These are phyloP conservation scores for Chlorospingus flavigularis DNA, from an alignment of 2,797 vertebrate species.

Conservation along the genomic window DNA sequence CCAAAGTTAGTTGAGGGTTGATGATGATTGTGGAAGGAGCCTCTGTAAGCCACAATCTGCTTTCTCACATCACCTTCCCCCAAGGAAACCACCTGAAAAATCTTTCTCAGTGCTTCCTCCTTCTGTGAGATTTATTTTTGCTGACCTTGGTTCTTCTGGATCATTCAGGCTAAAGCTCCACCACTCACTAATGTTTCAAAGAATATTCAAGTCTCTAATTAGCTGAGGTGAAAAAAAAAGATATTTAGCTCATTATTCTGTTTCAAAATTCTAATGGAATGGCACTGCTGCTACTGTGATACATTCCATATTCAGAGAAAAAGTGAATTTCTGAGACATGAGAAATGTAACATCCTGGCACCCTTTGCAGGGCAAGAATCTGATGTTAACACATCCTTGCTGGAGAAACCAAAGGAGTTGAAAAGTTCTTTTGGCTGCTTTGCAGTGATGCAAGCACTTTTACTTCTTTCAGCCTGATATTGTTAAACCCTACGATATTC, in stretches of 20 bases:
- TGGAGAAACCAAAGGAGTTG: fast-evolving
- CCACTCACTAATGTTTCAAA: background rate
- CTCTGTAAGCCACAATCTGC: fast-evolving
- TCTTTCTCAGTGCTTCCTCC: fast-evolving
- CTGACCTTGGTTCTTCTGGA: background rate
- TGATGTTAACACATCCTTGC: background rate
- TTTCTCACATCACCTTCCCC: fast-evolving
- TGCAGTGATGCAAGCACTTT: background rate
- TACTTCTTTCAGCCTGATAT: background rate
- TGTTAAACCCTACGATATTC: background rate
- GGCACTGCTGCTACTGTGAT: background rate
- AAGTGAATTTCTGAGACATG: background rate
- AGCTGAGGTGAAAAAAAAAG: background rate
- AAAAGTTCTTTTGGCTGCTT: background rate
- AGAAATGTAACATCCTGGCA: background rate
- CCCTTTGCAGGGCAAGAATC: background rate
- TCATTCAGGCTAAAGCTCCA: background rate
- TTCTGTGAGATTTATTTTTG: background rate
- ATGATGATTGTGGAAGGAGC: background rate
- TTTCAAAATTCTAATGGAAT: background rate
- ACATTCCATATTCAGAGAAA: background rate
- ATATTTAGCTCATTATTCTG: background rate
- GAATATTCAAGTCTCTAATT: background rate
- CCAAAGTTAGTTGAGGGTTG: no score
- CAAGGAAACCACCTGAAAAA: background rate